Conservation (phyloP, 2,888 invertebrate species). For the Lasioglossum figueresi region DNA sequence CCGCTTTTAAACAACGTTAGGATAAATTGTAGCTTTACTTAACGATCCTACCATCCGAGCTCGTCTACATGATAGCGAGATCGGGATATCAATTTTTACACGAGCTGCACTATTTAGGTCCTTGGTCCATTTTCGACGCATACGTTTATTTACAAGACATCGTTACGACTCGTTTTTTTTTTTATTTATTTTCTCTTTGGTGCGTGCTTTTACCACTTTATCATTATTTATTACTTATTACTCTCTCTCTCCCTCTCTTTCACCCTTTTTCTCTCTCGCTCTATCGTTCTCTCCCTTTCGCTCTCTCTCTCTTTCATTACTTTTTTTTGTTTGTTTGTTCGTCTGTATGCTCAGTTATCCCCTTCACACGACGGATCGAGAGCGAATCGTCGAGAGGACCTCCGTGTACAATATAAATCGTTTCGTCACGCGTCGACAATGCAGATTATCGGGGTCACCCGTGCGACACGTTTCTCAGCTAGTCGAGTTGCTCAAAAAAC, state of each 20-base stretch:
- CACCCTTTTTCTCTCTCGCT: not conserved
- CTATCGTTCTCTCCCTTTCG: not conserved
- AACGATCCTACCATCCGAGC: constrained; percentile 74
- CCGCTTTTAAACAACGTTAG: constrained; percentile 65
- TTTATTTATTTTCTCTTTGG: constrained; percentile 37
- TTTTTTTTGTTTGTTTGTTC: constrained; percentile 25
- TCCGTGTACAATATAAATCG: constrained; percentile 43
- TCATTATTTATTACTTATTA: constrained; percentile 8
- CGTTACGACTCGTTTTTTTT: constrained; percentile 49
- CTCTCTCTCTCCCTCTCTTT: constrained; percentile 14
- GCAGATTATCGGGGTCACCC: constrained; percentile 36
- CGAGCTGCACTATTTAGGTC: constrained; percentile 74
- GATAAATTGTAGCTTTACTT: constrained; percentile 78
- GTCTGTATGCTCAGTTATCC: constrained; percentile 55
- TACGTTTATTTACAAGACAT: constrained; percentile 74
- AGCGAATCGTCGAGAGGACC: constrained; percentile 59
- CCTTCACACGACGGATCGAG: constrained; percentile 48
- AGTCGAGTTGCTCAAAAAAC: constrained; percentile 24
- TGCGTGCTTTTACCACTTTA: constrained; percentile 43
- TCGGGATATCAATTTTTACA: constrained; percentile 69
- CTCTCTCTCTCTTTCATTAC: not conserved
- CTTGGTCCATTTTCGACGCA: constrained; percentile 78
- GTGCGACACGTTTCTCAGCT: constrained; percentile 13
- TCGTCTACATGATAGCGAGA: constrained; percentile 62
- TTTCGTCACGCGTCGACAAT: constrained; percentile 45